phyloP scores from a whole-genome alignment of 2,797 vertebrate species.

The Tarsius wallacei region DNA sequence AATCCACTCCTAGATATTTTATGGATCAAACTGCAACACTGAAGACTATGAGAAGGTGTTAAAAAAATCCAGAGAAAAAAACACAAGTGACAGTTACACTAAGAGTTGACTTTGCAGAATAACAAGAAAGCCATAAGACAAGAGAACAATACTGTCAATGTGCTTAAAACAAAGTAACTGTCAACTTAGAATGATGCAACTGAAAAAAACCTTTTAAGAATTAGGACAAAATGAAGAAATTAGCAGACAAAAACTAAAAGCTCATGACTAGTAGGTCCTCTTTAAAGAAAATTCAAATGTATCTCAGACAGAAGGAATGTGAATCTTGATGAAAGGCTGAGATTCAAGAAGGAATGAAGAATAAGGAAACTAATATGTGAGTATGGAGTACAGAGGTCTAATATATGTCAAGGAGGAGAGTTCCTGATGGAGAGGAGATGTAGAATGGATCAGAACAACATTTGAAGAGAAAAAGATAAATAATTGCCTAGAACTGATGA shows the following conservation, averaged over 20 bases:
- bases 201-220: not conserved
- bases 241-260: not conserved
- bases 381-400: not conserved
- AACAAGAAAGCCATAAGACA: not conserved
- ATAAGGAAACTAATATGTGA: not conserved
- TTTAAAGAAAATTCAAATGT: not conserved
- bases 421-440: not conserved
- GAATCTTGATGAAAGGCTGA: not conserved
- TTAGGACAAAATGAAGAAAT: not conserved
- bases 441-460: not conserved
- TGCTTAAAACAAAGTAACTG: not conserved
- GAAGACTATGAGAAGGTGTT: not conserved
- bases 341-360: slow-evolving; percentile 6
- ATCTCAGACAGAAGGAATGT: slow-evolving; percentile 18
- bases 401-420: not conserved
- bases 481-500: not conserved
- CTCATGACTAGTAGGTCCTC: not conserved
- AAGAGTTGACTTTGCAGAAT: not conserved
- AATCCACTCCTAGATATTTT: not conserved
- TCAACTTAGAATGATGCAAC: not conserved
- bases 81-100: not conserved
- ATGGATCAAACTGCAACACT: not conserved
- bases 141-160: not conserved
- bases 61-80: not conserved
- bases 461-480: not conserved